Evolutionary conservation across 2,113 vertebrate species (phyloP).

Genomic region (Poecile atricapillus): DNA sequence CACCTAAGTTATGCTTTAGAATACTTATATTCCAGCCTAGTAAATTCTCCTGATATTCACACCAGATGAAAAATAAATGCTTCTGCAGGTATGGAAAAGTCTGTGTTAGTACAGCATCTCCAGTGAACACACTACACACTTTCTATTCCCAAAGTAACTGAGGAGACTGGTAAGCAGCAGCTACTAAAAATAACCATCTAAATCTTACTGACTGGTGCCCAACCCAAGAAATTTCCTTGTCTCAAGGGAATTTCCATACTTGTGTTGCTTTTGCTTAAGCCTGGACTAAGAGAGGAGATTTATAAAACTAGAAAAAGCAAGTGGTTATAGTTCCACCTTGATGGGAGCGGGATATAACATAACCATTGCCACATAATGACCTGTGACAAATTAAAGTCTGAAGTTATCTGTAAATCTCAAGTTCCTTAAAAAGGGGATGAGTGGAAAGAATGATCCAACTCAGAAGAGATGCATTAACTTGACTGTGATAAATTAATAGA

Average conservation of each 20-base stretch:
- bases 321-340: not conserved
- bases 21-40: not conserved
- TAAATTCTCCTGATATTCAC: not conserved
- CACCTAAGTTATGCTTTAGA: not conserved
- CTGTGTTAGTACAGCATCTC: not conserved
- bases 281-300: not conserved
- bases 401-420: not conserved
- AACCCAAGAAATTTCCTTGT: not conserved
- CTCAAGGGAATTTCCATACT: not conserved
- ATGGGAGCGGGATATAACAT: not conserved
- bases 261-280: not conserved
- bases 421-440: not conserved
- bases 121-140: not conserved
- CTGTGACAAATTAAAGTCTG: not conserved
- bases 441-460: not conserved
- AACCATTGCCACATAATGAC: not conserved
- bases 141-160: not conserved
- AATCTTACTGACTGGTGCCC: not conserved
- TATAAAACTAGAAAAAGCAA: not conserved
- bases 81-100: not conserved
- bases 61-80: not conserved
- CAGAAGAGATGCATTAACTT: not conserved
- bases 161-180: not conserved
- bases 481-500: not conserved
- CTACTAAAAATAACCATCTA: not conserved